Base-by-base conservation (phyloP, 2,888 invertebrate genomes). In the Strigamia maritima region DNA sequence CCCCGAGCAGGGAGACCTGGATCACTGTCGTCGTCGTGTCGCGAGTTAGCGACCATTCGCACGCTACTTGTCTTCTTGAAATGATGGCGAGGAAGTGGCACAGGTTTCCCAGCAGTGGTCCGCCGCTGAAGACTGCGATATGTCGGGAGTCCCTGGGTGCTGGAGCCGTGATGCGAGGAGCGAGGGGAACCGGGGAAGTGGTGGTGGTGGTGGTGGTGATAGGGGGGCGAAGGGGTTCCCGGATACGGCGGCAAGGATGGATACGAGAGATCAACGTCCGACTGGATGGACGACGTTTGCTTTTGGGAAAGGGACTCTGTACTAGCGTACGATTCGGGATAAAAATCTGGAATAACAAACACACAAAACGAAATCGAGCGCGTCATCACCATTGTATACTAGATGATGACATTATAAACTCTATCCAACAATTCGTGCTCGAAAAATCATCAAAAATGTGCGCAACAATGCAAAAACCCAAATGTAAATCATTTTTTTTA, bases 281-380 rank as follows among this genome's bases (percentile, higher is more conserved):
- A 81, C 60, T 82, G 80, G 75, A 80, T 82, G 79, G 81, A 81
- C 26, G 81, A 76, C 12, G 28, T 38, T 74, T 70, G 77, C 16
- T 78, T 74, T 80, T 83, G 81, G 81, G 83, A 82, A 81, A 85
- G 82, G 81, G 84, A 84, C 81, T 84, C 84, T 75, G 84, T 83
- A 82, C 84, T 85, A 80, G 84, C 84, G 80, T 83, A 84, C 74
- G 84, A 82, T 81, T 84, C 83, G 79, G 83, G 84, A 80, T 82
- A 83, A 80, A 83, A 80, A 80, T 84, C 84, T 84, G 83, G 76
- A 82, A 82, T 26, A 24, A 78, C 49, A 31, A 16, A 74, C 75
- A 35, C 16, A 65, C 60, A 19, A 35, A 78, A 24, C 35, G 10
- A 6, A 10, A 35, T 35, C 35, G 35, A 35, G 35, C 35, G 35